Percentiles rank a stretch among this genome's conserved stretches.
Evolutionary conservation across 2,113 vertebrate species (phyloP).

Genomic region (Eupsittula cactorum): DNA sequence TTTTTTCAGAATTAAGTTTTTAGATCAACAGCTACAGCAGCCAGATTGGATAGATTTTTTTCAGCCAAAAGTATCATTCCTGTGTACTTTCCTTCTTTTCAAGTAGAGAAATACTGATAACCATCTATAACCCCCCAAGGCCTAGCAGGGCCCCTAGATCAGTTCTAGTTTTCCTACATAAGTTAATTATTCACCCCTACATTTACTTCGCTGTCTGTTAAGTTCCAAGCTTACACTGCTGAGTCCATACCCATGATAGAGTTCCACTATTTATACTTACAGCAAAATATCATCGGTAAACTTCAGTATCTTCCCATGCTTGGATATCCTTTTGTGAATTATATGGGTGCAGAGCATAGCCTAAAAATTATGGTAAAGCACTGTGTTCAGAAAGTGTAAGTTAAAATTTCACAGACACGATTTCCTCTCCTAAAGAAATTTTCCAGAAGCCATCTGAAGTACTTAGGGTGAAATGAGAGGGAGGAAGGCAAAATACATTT

Average conservation of each 20-base stretch:
- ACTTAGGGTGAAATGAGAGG: neutral
- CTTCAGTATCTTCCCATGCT: neutral
- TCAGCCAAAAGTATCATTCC: neutral
- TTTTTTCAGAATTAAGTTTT: neutral
- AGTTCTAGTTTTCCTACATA: neutral
- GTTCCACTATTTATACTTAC: neutral
- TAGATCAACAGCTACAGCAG: neutral
- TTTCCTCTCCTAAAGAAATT: neutral
- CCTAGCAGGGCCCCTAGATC: neutral
- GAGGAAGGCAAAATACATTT: neutral
- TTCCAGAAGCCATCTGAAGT: neutral
- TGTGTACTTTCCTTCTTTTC: neutral
- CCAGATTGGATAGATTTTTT: neutral
- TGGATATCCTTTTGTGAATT: neutral
- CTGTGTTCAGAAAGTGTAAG: neutral
- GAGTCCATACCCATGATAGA: accelerated
- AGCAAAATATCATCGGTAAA: neutral
- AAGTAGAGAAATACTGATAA: conserved; percentile 15
- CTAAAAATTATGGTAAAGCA: neutral
- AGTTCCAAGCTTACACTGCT: neutral
- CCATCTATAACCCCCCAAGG: neutral
- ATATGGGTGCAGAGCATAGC: neutral
- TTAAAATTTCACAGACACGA: neutral
- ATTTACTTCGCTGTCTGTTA: neutral
- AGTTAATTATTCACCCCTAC: conserved; percentile 50